These are phyloP conservation scores for Onychomys leucogaster DNA, from an alignment of 2,797 vertebrate species.

Conservation along the genomic window DNA sequence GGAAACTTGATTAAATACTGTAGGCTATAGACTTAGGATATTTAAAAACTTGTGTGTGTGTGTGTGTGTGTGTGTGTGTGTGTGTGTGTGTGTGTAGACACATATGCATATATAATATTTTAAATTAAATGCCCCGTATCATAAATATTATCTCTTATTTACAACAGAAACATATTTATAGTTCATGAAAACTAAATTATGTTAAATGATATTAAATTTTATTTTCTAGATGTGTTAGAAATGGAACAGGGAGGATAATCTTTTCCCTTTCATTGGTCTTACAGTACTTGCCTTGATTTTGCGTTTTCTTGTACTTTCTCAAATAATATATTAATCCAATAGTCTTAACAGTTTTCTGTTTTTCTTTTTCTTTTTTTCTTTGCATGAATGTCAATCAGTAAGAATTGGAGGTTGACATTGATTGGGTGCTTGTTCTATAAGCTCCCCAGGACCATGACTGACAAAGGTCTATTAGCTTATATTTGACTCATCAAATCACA, in stretches of 20 bases:
- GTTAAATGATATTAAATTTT: not conserved
- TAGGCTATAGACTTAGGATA: not conserved
- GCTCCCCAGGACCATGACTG: not conserved
- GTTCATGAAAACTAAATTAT: not conserved
- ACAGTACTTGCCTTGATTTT: not conserved
- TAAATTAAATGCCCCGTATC: not conserved
- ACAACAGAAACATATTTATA: not conserved
- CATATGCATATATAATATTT: not conserved
- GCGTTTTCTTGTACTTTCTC: not conserved
- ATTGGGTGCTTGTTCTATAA: not conserved
- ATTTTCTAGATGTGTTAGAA: not conserved
- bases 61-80: no score
- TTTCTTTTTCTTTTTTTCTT: not conserved
- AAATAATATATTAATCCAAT: not conserved
- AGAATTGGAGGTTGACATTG: not conserved
- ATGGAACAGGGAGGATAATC: not conserved
- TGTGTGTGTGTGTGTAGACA: no score
- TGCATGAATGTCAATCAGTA: not conserved
- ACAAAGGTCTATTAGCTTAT: not conserved
- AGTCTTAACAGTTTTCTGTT: not conserved
- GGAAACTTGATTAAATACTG: not conserved
- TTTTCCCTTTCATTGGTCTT: not conserved
- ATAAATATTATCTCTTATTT: not conserved
- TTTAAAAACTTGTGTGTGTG: not conserved
- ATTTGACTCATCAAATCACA: not conserved